Base-by-base conservation (phyloP, 2,888 invertebrate genomes). In the Antitype chi region DNA sequence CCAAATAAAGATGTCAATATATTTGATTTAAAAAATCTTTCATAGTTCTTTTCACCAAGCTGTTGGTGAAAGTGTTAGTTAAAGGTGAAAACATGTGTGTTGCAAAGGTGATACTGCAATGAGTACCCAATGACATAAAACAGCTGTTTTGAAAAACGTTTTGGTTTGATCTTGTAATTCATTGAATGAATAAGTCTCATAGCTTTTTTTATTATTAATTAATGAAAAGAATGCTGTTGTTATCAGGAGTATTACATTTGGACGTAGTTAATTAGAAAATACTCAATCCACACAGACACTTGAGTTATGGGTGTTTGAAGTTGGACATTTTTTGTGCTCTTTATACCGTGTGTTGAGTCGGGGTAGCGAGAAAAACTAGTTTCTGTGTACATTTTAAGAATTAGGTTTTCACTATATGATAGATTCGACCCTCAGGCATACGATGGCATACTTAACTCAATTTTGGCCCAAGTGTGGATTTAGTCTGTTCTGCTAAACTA, bases 1-100 rank as follows among this genome's bases (percentile, higher is more conserved):
- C 89, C 86, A 88, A 89, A 86, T 88, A 84, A 71, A 89, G 87
- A 57, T 78, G 74, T 74, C 78, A 76, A 70, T 47, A 52, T n/a
- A 70, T 32, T 74, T 47, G 64, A 79, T 76, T 66, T 23, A 69
- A 85, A 82, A 25, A 25, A 38, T 15, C 1, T 59, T 55, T 13
- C 25, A 13, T n/a, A 38, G 13, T 59, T 66, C 7, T 43, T 64
- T 63, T 23, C 15, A 17, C 25, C 5, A 2, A 53, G 5, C 23
- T 28, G 13, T 13, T 28, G n/a, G 11, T 62, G 49, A 17, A 63
- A 53, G 49, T 66, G 52, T 11, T 11, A 28, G 25, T 0, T 28
- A 9, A 0, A 49, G 0, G 15, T 25, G 52, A 49, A 60, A 28
- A 75, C 38, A 25, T 8, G 1, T 68, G 55, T 60, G 68, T 71